A percentile compares a stretch with the other conserved stretches of the same genome.
Conservation (phyloP, 2,888 invertebrate genomes). For the Trichacis sp. region DNA sequence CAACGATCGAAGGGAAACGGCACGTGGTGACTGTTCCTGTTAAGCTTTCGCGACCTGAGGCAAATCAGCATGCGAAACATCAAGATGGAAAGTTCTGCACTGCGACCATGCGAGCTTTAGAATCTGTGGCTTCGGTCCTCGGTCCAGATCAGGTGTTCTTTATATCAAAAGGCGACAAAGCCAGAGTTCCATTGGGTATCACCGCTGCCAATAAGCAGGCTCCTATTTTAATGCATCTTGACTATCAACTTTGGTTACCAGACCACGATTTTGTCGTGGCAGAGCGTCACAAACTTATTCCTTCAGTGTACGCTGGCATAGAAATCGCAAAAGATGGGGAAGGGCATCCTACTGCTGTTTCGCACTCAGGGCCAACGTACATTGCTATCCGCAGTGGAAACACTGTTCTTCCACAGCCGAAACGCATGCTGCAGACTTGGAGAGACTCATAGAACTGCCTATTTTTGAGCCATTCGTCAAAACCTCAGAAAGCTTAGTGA, state of each 20-base stretch:
- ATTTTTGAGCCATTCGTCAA: constrained; percentile 5
- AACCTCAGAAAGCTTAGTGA: constrained; percentile 33
- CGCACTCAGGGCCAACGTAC: constrained; percentile 65
- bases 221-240: constrained; percentile 54
- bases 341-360: constrained; percentile 56
- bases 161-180: constrained; percentile 58
- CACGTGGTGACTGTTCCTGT: constrained; percentile 53
- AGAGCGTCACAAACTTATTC: constrained; percentile 54
- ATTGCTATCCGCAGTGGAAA: constrained; percentile 58
- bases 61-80: constrained; percentile 26
- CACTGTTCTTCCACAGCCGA: constrained; percentile 50
- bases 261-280: constrained; percentile 59
- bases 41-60: constrained; percentile 34
- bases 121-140: constrained; percentile 44
- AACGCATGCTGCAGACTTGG: constrained; percentile 52
- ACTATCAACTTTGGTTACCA: constrained; percentile 49
- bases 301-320: constrained; percentile 55
- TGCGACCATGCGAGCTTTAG: constrained; percentile 30
- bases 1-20: constrained; percentile 49
- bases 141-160: constrained; percentile 42
- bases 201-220: constrained; percentile 64
- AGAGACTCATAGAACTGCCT: constrained; percentile 13
- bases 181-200: constrained; percentile 60
- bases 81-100: constrained; percentile 22
- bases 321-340: constrained; percentile 45